Percentiles rank a stretch among this genome's conserved stretches.
Conservation (phyloP, 1,140 invertebrate species). For the Saccostrea cuccullata region DNA sequence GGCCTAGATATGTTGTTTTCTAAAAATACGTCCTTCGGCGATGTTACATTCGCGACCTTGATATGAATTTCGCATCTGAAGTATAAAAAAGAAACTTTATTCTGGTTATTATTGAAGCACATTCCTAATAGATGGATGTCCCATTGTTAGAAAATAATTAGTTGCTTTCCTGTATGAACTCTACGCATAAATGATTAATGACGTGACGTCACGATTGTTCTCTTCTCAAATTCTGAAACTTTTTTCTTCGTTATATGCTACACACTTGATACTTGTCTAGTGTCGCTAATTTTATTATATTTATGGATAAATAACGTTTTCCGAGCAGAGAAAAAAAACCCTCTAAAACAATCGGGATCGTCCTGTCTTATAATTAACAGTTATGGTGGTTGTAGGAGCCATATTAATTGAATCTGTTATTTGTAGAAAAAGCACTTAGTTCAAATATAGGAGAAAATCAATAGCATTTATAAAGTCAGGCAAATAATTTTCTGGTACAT, state of each 20-base stretch:
- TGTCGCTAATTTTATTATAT: background rate
- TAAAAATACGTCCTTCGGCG: no score
- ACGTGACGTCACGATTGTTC: background rate
- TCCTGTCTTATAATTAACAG: background rate
- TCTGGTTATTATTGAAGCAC: no score
- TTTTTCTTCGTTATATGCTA: background rate
- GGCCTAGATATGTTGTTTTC: no score
- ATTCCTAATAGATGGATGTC: no score
- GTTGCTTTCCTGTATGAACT: background rate
- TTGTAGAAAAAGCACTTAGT: slow-evolving; percentile 37
- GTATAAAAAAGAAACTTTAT: no score
- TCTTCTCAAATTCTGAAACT: background rate
- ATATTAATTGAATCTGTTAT: slow-evolving; percentile 32
- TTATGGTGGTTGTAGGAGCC: slow-evolving; percentile 2
- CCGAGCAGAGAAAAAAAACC: background rate
- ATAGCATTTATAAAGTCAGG: slow-evolving; percentile 37
- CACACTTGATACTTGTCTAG: background rate
- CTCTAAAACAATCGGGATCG: slow-evolving; percentile 20
- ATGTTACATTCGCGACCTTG: background rate
- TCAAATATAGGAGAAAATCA: slow-evolving; percentile 34
- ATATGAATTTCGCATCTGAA: background rate
- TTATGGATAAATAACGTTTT: slow-evolving; percentile 18
- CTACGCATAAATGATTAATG: background rate
- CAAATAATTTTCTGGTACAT: slow-evolving; percentile 38
- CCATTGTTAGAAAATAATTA: no score